Evolutionary conservation across 37 sponge, comb jelly and placozoan species (phyloP), one percentile per base, ranked within the genome.

Genomic region (Halichondria panicea): DNA sequence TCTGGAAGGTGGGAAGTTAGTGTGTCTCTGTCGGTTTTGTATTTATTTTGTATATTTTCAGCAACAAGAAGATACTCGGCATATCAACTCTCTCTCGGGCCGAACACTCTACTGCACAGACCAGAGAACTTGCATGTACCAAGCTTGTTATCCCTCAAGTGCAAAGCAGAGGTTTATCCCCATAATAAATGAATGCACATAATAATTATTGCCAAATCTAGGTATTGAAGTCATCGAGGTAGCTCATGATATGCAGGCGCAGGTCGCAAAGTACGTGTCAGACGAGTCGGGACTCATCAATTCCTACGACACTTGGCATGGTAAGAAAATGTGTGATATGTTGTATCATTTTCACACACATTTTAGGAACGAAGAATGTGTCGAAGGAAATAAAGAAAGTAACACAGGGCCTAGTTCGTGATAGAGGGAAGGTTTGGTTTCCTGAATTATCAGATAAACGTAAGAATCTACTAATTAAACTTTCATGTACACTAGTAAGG

Each of bases 221-320:
- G 35, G 53, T 13, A 21, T 76, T 35, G 32, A 9, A 4, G 30
- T 8, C 18, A 76, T 36, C 34, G 76, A 76, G 37, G 76, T 76
- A 31, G 76, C 76, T 28, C 76, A 76, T 33, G 53, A 76, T 50
- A 21, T 2, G 24, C 63, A 76, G 35, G 2, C 32, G 55, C 73
- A 72, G 19, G 57, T 72, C 36, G 15, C 34, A 25, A 32, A 37
- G 19, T 72, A 39, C 35, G 57, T 72, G 8, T 11, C 66, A 36
- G 39, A 32, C 19, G 73, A 72, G 35, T 38, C 55, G 63, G 22
- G 12, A 43, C 37, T 40, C 3, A 19, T 63, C 1, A 63, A 63
- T 7, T 63, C 64, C 31, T 63, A 45, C 32, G 76, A 76, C 50
- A 76, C 76, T 0, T 76, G 64, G 76, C 64, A 76, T 76, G 76